Conservation (phyloP, 2,113 vertebrate genomes). For the Passer montanus region DNA sequence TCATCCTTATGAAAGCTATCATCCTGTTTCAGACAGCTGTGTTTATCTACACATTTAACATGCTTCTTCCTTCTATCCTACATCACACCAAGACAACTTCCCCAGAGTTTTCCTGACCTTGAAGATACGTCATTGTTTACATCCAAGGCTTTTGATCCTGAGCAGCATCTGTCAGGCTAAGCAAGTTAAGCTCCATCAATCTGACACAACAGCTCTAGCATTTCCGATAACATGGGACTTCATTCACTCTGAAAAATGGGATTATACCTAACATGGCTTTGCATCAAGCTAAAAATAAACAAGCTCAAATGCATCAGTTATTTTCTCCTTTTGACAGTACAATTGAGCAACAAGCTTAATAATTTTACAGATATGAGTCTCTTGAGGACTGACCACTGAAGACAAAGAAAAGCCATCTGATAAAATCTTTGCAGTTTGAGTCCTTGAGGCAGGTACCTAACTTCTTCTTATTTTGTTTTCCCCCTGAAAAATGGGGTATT, state of each 20-base stretch:
- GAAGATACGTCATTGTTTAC: not conserved
- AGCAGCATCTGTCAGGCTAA: constrained; percentile 17
- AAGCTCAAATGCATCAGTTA: not conserved
- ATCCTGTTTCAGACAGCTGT: not conserved
- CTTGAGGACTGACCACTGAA: not conserved
- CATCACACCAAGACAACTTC: not conserved
- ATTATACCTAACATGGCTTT: constrained; percentile 35
- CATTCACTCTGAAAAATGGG: constrained; percentile 29
- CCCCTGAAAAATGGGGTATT: not conserved
- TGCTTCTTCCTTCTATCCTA: not conserved
- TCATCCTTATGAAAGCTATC: not conserved
- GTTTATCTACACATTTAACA: not conserved
- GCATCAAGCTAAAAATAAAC: constrained; percentile 9
- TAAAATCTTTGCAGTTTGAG: not conserved
- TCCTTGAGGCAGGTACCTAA: not conserved
- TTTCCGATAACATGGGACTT: not conserved
- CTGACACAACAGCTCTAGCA: not conserved
- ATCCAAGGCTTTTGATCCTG: constrained; percentile 12
- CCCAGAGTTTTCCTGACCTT: not conserved
- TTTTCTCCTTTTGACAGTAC: constrained; percentile 11
- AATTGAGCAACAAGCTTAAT: not conserved
- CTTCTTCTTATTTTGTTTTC: not conserved
- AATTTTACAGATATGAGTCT: not conserved
- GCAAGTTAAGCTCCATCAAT: constrained; percentile 24
- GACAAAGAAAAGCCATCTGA: not conserved